Conservation (phyloP, 2,888 invertebrate species). For the Noctua janthe region DNA sequence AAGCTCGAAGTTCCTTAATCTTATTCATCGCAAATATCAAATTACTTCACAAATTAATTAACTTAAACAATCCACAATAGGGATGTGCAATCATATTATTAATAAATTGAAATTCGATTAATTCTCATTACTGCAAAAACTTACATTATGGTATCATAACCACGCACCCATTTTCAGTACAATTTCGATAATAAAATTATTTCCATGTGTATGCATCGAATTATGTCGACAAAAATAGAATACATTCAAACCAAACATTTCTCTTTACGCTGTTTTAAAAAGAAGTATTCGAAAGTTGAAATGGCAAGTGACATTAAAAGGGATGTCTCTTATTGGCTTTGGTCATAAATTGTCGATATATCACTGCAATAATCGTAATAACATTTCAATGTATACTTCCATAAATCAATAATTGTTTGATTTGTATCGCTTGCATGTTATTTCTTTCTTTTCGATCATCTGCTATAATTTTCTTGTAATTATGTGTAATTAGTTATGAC, state of each 20-base stretch:
- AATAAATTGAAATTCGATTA: slow-evolving; percentile 16
- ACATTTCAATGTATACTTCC: slow-evolving; percentile 24
- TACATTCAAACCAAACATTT: neutral
- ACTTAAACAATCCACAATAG: neutral
- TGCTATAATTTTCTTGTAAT: slow-evolving; percentile 38
- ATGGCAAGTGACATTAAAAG: slow-evolving; percentile 24
- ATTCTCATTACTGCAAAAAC: slow-evolving; percentile 5
- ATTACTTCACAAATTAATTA: too few species aligned
- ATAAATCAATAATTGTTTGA: slow-evolving; percentile 23
- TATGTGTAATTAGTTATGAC: slow-evolving; percentile 28
- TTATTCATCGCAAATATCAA: too few species aligned
- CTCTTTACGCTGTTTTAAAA: neutral
- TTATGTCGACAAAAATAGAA: slow-evolving; percentile 7
- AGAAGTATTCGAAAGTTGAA: slow-evolving; percentile 9
- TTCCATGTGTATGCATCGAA: neutral
- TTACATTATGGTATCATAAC: neutral
- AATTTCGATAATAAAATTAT: neutral
- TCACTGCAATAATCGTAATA: slow-evolving; percentile 17
- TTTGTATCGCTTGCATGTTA: slow-evolving; percentile 21
- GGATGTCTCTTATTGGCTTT: slow-evolving; percentile 18
- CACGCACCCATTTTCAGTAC: slow-evolving; percentile 4
- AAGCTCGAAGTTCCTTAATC: neutral
- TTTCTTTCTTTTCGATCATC: slow-evolving; percentile 32
- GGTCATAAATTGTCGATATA: slow-evolving; percentile 20
- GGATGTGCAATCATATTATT: neutral